Base-by-base conservation (phyloP, 2,113 vertebrate species). In the Tychaedon coryphoeus region DNA sequence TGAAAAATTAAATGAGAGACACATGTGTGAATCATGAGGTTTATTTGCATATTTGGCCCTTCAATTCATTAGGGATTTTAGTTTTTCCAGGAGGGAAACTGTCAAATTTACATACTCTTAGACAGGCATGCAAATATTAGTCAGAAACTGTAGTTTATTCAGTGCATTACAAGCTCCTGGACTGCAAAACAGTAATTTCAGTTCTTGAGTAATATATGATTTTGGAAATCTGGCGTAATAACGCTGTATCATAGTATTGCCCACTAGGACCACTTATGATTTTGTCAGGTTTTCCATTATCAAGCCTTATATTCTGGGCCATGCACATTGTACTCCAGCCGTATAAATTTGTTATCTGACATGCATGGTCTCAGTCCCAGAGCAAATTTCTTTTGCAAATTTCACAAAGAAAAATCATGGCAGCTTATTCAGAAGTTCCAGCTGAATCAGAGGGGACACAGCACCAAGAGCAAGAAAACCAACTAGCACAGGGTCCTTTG, bases 1-100 rank as follows among this genome's bases (percentile, higher is more conserved):
- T 97, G 92, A 97, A 97, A 97, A 97, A 97, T 96, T 97, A 97
- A 97, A 91, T 65, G 80, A 79, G 90, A 95, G 62, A 74, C 73
- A 80, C 47, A 76, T 79, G 45, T 69, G 73, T 97, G 96, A 96
- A 96, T 97, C 93, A 97, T 94, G 86, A 96, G 79, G 70, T 97
- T 90, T 94, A 96, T 97, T 97, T 96, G 82, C 95, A 96, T 95
- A 69, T 96, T 95, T 95, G 96, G 92, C 81, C 95, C 76, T 91
- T 93, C 83, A 86, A 90, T 72, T 80, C 75, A 93, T 96, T 97
- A 95, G 88, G 71, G 88, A 93, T 90, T 96, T 94, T 62, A 80
- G 45, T 86, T 96, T 69, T 78, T 96, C 84, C 77, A 70, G 90
- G 65, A 96, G 50, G 75, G n/a, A 94, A 87, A 80, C 51, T 76